These are phyloP conservation scores for Gastrophryne carolinensis DNA, from an alignment of 2,797 vertebrate genomes.

Conservation along the genomic window DNA sequence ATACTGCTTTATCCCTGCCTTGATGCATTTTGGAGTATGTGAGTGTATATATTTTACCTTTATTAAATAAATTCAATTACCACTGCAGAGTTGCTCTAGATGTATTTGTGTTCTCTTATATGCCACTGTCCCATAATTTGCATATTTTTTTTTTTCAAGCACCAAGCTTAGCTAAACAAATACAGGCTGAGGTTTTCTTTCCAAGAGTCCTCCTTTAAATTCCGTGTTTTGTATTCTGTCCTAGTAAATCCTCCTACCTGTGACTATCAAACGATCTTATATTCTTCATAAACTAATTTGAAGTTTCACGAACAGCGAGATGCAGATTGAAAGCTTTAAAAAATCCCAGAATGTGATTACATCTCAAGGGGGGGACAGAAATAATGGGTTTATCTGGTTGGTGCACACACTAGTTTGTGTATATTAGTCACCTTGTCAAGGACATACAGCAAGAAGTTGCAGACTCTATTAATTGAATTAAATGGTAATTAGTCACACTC, in stretches of 20 bases:
- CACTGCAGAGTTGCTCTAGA: too few relatives aligned
- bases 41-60: too few relatives aligned
- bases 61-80: too few relatives aligned
- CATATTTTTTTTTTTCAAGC: too few relatives aligned
- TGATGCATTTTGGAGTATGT: too few relatives aligned
- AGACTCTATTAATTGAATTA: not conserved
- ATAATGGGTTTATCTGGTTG: conserved; percentile 2
- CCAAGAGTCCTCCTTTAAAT: not conserved
- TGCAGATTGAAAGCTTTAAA: not conserved
- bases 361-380: not conserved
- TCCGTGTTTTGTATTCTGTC: not conserved
- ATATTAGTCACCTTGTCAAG: conserved; percentile 4
- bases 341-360: not conserved
- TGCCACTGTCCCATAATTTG: too few relatives aligned
- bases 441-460: not conserved
- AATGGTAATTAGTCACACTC: not conserved
- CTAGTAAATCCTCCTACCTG: not conserved
- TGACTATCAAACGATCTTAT: not conserved
- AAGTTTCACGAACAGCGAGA: not conserved
- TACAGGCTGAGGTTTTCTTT: not conserved
- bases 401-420: not conserved
- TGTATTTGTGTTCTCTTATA: too few relatives aligned
- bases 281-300: not conserved
- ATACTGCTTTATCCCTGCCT: too few relatives aligned
- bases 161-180: too few relatives aligned